These are phyloP conservation scores for Galeopsomyia nigrocyanea DNA, from an alignment of 2,888 invertebrate genomes.

Conservation along the genomic window DNA sequence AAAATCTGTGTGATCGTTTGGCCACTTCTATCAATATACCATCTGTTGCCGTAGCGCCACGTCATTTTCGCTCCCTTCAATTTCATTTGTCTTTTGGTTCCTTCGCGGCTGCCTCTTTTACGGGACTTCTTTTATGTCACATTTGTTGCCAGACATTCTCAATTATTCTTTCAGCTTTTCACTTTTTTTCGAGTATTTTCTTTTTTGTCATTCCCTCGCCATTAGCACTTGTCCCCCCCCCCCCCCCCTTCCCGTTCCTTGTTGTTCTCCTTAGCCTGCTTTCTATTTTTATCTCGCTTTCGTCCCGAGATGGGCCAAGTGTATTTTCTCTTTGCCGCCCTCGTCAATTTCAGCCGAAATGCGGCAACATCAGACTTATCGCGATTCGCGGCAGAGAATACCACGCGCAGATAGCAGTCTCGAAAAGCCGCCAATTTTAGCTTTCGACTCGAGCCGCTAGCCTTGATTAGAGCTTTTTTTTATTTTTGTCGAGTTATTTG, in stretches of 20 bases:
- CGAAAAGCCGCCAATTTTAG: constrained; percentile 29
- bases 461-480: not conserved
- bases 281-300: constrained; percentile 36
- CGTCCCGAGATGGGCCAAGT: not conserved
- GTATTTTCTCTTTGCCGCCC: constrained; percentile 13
- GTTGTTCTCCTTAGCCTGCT: constrained; percentile 32
- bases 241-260: not conserved
- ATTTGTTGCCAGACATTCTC: constrained; percentile 24
- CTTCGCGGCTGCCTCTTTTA: not conserved
- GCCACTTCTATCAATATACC: too few species aligned
- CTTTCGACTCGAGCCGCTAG: constrained; percentile 2
- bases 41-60: too few species aligned
- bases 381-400: not conserved
- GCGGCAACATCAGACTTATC: constrained; percentile 8
- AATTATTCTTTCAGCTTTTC: constrained; percentile 30
- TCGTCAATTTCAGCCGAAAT: constrained; percentile 28
- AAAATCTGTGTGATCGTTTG: too few species aligned
- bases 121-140: not conserved
- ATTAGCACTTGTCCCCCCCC: not conserved
- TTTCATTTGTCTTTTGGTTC: not conserved
- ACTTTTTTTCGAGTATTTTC: constrained; percentile 3
- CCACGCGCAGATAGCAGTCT: constrained; percentile 16
- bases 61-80: constrained; percentile 1
- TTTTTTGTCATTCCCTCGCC: constrained; percentile 9
- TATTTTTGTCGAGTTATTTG: constrained; percentile 9